Evolutionary conservation across 92 coral and sea anemone species (phyloP).

Genomic region (Pocillopora grandis): DNA sequence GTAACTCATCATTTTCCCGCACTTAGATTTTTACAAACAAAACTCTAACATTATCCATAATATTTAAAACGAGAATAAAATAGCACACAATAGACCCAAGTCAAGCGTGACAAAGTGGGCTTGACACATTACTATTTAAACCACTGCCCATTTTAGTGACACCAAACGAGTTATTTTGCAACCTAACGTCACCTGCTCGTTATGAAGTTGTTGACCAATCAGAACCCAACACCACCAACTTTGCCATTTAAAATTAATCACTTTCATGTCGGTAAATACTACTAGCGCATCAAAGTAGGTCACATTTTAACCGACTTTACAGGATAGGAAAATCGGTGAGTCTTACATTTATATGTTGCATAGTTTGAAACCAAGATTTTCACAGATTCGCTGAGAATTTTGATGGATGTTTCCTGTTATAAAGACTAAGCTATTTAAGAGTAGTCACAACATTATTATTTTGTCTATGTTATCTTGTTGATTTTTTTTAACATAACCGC

Average conservation of each 20-base stretch:
- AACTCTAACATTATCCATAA: not conserved
- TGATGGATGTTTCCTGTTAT: not conserved
- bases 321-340: constrained; percentile 23
- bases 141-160: constrained; percentile 2
- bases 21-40: not conserved
- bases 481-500: not conserved
- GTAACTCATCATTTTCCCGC: not conserved
- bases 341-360: not conserved
- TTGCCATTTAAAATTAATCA: constrained; percentile 34
- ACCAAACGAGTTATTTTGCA: not conserved
- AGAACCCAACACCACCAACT: constrained; percentile 7
- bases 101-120: constrained; percentile 4
- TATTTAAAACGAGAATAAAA: not conserved
- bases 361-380: not conserved
- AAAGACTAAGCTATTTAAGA: not conserved
- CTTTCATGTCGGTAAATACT: constrained; percentile 35
- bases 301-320: constrained; percentile 14
- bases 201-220: constrained; percentile 10
- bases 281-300: constrained; percentile 9
- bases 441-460: constrained; percentile 8
- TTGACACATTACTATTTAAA: not conserved
- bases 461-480: not conserved
- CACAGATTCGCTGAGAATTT: not conserved
- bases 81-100: not conserved
- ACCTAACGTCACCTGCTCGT: constrained; percentile 30